Conservation (phyloP, 2,797 vertebrate genomes). For the Orientallactaga sibirica region DNA sequence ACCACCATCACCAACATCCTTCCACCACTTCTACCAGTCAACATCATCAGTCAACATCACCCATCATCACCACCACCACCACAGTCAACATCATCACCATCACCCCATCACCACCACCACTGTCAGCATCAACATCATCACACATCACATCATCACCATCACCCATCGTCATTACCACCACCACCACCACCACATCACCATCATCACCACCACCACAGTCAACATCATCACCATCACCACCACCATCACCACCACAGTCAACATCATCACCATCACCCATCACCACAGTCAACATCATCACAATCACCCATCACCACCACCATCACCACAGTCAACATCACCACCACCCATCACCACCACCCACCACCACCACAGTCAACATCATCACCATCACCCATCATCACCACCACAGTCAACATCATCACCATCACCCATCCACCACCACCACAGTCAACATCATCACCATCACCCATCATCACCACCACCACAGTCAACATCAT, state of each 20-base stretch:
- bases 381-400: no score
- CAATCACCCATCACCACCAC: background rate
- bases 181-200: background rate
- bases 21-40: background rate
- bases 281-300: background rate
- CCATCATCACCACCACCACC: background rate
- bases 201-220: accelerated
- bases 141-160: no score
- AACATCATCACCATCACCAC: background rate
- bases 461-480: no score
- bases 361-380: no score
- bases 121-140: no score
- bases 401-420: no score
- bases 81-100: background rate
- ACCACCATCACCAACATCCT: background rate
- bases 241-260: background rate
- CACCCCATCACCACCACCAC: no score
- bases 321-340: background rate
- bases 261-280: background rate
- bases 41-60: background rate
- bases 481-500: no score
- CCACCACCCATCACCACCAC: no score
- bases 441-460: background rate
- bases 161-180: no score
- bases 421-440: background rate